Evolutionary conservation across 1,140 invertebrate species (phyloP).

Genomic region (Leguminivora glycinivorella): DNA sequence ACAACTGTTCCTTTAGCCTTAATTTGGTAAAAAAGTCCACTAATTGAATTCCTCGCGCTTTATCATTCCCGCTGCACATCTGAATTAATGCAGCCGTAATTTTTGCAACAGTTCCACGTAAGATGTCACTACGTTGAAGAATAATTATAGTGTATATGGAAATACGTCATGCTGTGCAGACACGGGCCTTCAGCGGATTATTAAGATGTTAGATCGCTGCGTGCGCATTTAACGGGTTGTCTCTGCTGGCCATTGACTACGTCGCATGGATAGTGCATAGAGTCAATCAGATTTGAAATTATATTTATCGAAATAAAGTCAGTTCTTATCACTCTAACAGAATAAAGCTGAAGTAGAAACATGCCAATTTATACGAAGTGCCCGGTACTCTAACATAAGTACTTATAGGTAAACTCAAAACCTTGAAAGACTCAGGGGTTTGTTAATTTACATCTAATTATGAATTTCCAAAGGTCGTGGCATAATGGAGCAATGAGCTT

Average conservation of each 20-base stretch:
- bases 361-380: no score
- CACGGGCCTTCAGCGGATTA: conserved; percentile 60
- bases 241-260: conserved; percentile 31
- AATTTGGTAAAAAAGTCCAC: background rate
- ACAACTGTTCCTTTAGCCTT: background rate
- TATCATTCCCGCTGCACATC: conserved; percentile 35
- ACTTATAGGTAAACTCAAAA: no score
- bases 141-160: conserved; percentile 62
- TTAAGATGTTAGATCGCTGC: conserved; percentile 66
- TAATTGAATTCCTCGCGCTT: conserved; percentile 36
- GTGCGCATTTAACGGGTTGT: conserved; percentile 55
- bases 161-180: conserved; percentile 67
- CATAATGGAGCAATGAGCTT: no score
- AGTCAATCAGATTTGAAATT: no score
- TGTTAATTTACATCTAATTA: no score
- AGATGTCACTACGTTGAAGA: conserved; percentile 65
- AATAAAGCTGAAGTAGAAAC: no score
- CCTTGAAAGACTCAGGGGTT: no score
- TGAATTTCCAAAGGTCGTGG: no score
- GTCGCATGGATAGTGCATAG: background rate
- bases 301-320: no score
- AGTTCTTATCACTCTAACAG: no score
- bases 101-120: conserved; percentile 50
- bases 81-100: conserved; percentile 49
- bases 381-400: no score